Percentiles rank a stretch among this genome's conserved stretches.
Conservation (phyloP, 35 echinoderm and acorn worm genomes). For the Heliocidaris erythrogramma region DNA sequence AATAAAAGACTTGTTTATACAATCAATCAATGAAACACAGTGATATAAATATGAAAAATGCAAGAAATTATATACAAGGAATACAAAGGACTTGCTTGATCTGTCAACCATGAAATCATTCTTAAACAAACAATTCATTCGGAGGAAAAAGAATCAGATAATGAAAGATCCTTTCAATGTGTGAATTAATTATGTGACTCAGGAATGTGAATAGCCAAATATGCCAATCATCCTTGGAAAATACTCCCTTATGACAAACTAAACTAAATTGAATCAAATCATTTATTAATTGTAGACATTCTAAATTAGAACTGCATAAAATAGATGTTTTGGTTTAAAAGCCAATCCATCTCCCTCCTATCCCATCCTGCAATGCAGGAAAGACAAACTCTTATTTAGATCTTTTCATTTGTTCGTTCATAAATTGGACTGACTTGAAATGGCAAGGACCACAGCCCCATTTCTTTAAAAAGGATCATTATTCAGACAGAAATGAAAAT, state of each 20-base stretch:
- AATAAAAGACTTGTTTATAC: constrained; percentile 19
- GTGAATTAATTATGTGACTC: background rate
- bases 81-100: background rate
- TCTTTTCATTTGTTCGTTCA: too few relatives aligned
- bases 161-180: background rate
- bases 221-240: background rate
- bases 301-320: too few relatives aligned
- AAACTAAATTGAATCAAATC: background rate
- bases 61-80: background rate
- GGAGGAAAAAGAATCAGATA: background rate
- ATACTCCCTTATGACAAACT: background rate
- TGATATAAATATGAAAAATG: background rate
- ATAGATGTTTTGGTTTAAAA: too few relatives aligned
- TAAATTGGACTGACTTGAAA: too few relatives aligned
- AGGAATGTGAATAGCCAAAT: too few relatives aligned
- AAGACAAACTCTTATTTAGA: too few relatives aligned
- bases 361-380: too few relatives aligned
- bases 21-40: background rate
- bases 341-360: too few relatives aligned
- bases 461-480: too few relatives aligned
- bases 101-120: background rate
- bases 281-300: too few relatives aligned
- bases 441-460: too few relatives aligned
- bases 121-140: background rate
- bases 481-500: too few relatives aligned